Base-by-base conservation (phyloP, 2,888 invertebrate species). In the Lysandra coridon region DNA sequence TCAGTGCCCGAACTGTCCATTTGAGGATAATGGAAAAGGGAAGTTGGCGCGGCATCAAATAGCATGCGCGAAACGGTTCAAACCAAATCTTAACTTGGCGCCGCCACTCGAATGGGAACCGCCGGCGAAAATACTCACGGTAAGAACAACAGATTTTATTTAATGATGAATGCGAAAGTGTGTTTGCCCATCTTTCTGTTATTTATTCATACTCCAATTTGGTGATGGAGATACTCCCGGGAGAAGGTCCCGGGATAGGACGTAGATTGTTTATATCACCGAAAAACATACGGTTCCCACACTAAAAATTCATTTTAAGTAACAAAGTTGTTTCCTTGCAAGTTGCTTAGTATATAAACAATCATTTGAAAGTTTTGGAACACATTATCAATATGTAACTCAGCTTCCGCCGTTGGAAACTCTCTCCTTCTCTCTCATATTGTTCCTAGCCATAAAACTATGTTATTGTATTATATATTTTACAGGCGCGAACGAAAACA, bases 91-190 rank as follows among this genome's bases (percentile, higher is more conserved):
- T 75, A 99, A 99, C 92, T 95, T 98, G 84, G 96, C 97, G 83
- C 98, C 98, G 5, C 98, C 98, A 0, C 92, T 96, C 1, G 98
- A 98, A 87, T 98, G 98, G 98, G 98, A 98, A 87, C 98, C 98
- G 1, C 98, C 98, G 1, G 98, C 98, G 4, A 98, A 98, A 91
- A 98, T 98, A 91, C 98, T 98, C 81, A 96, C 97, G 92, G 95
- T 97, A 85, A 79, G 78, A 78, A 2, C 64, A 81, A 33, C 85
- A 92, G 91, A 88, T 91, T 83, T 84, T 89, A 17, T 17, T 23
- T 23, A 23, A 23, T 23, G 23, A 57, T 57, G 4, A 17, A 57
- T 17, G 1, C 17, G 0, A 4, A 57, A 17, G 57, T 57, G 4
- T 57, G 57, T 17, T 4, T 57, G 57, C 1, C 4, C 17, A 17